phyloP scores from a whole-genome alignment of 2,797 vertebrate genomes.

The Sarcophilus harrisii region DNA sequence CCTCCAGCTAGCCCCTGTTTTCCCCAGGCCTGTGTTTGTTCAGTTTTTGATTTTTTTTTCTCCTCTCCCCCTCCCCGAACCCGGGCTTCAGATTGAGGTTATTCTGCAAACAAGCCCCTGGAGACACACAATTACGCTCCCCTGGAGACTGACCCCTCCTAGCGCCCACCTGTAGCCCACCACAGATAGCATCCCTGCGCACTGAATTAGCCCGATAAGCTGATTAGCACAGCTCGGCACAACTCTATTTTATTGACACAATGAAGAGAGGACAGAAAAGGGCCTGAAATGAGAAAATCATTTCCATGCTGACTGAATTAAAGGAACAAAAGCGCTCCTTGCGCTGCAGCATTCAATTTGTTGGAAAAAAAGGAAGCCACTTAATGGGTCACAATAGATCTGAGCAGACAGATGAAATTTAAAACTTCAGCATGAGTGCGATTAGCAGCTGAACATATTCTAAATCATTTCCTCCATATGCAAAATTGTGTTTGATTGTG shows the following conservation, averaged over 20 bases:
- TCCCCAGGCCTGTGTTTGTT: slow-evolving; percentile 61
- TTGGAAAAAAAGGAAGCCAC: slow-evolving; percentile 89
- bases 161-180: slow-evolving; percentile 89
- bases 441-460: slow-evolving; percentile 88
- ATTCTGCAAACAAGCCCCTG: slow-evolving; percentile 88
- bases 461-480: slow-evolving; percentile 86
- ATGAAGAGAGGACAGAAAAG: slow-evolving; percentile 90
- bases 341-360: slow-evolving; percentile 90
- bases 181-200: slow-evolving; percentile 89
- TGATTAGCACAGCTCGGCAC: slow-evolving; percentile 90
- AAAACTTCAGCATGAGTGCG: slow-evolving; percentile 86
- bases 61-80: slow-evolving; percentile 70
- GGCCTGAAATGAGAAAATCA: slow-evolving; percentile 91
- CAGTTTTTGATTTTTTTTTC: slow-evolving; percentile 51
- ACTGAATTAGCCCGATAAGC: slow-evolving; percentile 92
- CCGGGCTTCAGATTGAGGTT: slow-evolving; percentile 84
- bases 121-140: slow-evolving; percentile 89
- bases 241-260: slow-evolving; percentile 94
- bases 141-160: slow-evolving; percentile 88
- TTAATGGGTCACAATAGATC: slow-evolving; percentile 91
- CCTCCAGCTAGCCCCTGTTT: slow-evolving; percentile 43
- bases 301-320: slow-evolving; percentile 93
- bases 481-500: slow-evolving; percentile 85
- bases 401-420: slow-evolving; percentile 90
- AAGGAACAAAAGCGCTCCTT: slow-evolving; percentile 91